Base-by-base conservation (phyloP, 2,888 invertebrate species). In the Germaria angustata region DNA sequence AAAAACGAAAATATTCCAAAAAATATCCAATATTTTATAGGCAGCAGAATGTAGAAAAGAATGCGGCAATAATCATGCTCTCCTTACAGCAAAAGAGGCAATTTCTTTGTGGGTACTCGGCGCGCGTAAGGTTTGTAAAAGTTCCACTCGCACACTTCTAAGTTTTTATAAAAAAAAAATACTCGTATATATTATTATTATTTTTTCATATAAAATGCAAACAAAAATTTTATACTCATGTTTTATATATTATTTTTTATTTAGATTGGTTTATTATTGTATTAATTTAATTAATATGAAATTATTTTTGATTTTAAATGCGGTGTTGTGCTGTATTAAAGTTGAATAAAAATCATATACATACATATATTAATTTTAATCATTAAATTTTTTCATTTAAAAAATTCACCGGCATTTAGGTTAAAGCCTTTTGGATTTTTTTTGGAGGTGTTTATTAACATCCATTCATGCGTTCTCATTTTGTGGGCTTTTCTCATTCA, bases 61-160 rank as follows among this genome's bases (percentile, higher is more conserved):
- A 88, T 89, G 90, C 88, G 91, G 90, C 93, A 94, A 93, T 93
- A 93, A 94, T 92, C 94, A 95, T 93, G 95, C 94, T 93, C 95
- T 96, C 93, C 95, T 96, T 93, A 96, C 96, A 93, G 96, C 96
- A 93, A 95, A 96, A 95, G 96, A 96, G 95, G 96, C 96, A 93
- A 95, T 96, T 93, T 96, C 96, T 92, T 95, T 96, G 92, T 96
- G 96, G 96, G 95, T 96, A 93, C 95, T 96, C 93, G 96, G 96
- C 94, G 96, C 96, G 93, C 95, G 96, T 94, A 96, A 96, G 96
- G 96, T 96, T 91, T 90, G 91, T 91, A 81, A 84, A 79, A 75
- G 73, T 81, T 71, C 73, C 57, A 71, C 76, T 51, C 68, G 51
- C 68, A 76, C 76, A 68, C 34, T 32, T 34, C 59, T 61, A 46